Evolutionary conservation across 92 coral and sea anemone species (phyloP), one percentile per base, ranked within the genome.

Genomic region (Phenganax subtilis): DNA sequence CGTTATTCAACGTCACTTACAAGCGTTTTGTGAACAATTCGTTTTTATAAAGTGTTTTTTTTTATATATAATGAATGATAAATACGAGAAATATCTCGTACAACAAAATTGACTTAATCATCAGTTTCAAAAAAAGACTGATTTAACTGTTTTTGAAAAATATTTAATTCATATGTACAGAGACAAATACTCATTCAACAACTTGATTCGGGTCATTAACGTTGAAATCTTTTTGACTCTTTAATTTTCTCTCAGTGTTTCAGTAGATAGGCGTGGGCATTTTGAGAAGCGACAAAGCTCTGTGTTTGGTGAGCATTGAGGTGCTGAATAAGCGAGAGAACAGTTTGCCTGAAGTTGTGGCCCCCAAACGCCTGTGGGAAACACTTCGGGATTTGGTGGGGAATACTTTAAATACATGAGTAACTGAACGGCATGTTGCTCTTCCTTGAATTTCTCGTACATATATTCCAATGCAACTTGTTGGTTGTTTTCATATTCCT

Each of bases 391-490:
- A 64, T 79, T 79, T 16, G 96, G 90, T 55, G 84, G 83, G 7
- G 97, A 89, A 73, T 96, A 83, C n/a, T 91, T 92, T 83, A 96
- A 83, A 86, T 90, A 90, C 77, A 96, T 79, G 54, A 96, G 83
- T 56, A 96, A 87, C 64, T 96, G 99, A 68, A 96, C 99, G 55
- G 90, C 99, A 58, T 92, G 72, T 79, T 86, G 92, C 76, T 96
- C 99, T 54, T 96, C 99, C 72, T 92, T 91, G 56, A 92, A 86
- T 59, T 92, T 96, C 75, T 88, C 94, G 82, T 92, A 90, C 93
- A 92, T 88, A 77, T 91, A 92, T 54, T 96, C 91, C 29, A 86
- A 70, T 31, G 91, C 88, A 55, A 84, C 84, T 7, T 80, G 82
- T 47, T 88, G 90, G 55, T 81, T 85, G 44, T 84, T 83, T 47